A percentile compares a stretch with the other conserved stretches of the same genome.
These are phyloP conservation scores for Aspidoscelis tigris DNA, from an alignment of 2,113 vertebrate species.

Conservation along the genomic window DNA sequence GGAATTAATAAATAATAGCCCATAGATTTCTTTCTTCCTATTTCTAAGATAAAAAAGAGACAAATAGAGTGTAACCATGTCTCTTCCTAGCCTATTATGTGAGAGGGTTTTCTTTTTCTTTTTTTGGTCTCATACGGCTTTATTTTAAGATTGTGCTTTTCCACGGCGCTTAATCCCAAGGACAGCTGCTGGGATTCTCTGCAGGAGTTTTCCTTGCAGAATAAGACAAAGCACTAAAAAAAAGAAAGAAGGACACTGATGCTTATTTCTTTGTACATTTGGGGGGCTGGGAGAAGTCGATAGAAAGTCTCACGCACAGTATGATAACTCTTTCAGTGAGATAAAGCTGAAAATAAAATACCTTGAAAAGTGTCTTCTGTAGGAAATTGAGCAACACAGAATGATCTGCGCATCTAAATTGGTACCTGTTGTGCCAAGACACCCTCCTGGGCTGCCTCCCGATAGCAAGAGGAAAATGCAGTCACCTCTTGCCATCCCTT, in stretches of 20 bases:
- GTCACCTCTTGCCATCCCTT: too few relatives aligned
- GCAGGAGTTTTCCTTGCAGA: not conserved
- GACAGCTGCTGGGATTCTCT: not conserved
- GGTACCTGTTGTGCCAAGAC: not conserved
- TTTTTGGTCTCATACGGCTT: slow-evolving; percentile 13
- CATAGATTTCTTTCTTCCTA: slow-evolving; percentile 2
- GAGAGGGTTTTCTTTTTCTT: not conserved
- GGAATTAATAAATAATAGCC: slow-evolving; percentile 40
- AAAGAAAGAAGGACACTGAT: not conserved
- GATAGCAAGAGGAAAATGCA: too few relatives aligned
- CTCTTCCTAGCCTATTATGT: slow-evolving; percentile 23
- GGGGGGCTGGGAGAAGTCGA: not conserved
- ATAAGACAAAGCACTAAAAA: slow-evolving; percentile 14
- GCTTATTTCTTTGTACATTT: not conserved
- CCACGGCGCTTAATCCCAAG: not conserved
- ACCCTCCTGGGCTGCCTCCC: not conserved
- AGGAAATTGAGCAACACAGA: slow-evolving; percentile 21
- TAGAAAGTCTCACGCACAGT: not conserved
- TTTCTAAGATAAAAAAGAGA: slow-evolving; percentile 44
- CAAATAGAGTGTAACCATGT: slow-evolving; percentile 32
- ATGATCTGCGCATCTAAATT: slow-evolving; percentile 16
- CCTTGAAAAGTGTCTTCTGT: slow-evolving; percentile 13
- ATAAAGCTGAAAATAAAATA: slow-evolving; percentile 49
- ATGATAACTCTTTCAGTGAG: not conserved
- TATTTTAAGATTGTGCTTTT: not conserved